Percentiles rank a stretch among this genome's conserved stretches.
Evolutionary conservation across 2,888 invertebrate genomes (phyloP).

Genomic region (Saturnia japonica): DNA sequence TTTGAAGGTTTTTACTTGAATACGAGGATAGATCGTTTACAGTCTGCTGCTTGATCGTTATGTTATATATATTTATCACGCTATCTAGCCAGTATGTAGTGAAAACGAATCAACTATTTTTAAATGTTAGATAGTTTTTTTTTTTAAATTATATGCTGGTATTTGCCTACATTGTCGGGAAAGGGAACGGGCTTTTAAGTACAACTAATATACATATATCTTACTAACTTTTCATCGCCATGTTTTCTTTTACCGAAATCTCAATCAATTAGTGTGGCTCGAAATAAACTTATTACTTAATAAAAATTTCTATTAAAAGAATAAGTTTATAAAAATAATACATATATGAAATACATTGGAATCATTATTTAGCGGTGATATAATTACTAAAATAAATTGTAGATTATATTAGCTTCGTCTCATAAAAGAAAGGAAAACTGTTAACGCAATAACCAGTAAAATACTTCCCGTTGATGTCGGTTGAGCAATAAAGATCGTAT

Average conservation of each 20-base stretch:
- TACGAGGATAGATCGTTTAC: constrained; percentile 43
- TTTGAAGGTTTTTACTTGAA: constrained; percentile 31
- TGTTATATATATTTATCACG: constrained; percentile 41
- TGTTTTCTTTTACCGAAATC: neutral
- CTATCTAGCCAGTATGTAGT: constrained; percentile 29
- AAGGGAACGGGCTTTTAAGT: neutral
- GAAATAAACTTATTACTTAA: too few species aligned
- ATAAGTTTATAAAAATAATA: too few species aligned
- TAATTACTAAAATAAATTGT: too few species aligned
- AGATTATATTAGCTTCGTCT: neutral
- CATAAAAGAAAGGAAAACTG: neutral
- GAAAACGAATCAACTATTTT: neutral
- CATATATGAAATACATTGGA: too few species aligned
- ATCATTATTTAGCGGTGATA: too few species aligned
- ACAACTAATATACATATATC: too few species aligned
- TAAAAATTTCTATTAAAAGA: too few species aligned
- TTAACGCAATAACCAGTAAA: constrained; percentile 29
- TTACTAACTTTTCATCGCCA: too few species aligned
- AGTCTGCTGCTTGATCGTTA: constrained; percentile 58
- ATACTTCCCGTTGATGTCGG: constrained; percentile 43
- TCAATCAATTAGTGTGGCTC: too few species aligned
- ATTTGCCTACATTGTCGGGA: neutral
- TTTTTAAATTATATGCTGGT: neutral
- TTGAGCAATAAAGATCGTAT: constrained; percentile 59
- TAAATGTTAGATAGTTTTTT: neutral